phyloP scores from a whole-genome alignment of 2,888 invertebrate species.

The Lepidochrysops patricia region DNA sequence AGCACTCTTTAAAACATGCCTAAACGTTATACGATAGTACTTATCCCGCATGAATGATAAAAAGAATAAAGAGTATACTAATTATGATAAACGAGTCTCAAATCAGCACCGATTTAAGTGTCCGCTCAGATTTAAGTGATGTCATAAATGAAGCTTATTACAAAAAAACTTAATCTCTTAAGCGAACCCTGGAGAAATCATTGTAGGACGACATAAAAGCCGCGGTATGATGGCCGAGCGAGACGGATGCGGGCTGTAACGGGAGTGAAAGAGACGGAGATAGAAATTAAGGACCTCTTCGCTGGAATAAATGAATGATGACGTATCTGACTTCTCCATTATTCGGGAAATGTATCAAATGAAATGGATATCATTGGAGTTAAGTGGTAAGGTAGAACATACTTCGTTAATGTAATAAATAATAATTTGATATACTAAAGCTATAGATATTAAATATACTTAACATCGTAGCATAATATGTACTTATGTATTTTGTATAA shows the following conservation, averaged over 20 bases:
- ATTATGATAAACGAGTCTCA: background rate
- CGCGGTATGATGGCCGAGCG: constrained; percentile 38
- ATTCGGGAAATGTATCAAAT: background rate
- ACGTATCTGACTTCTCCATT: constrained; percentile 27
- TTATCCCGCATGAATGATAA: too few relatives aligned
- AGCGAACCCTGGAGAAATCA: constrained; percentile 14
- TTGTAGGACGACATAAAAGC: constrained; percentile 32
- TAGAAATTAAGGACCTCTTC: constrained; percentile 57
- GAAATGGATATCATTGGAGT: too few relatives aligned
- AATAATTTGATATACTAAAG: too few relatives aligned
- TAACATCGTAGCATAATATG: too few relatives aligned
- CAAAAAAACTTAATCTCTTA: constrained; percentile 13
- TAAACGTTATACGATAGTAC: too few relatives aligned
- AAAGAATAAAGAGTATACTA: background rate
- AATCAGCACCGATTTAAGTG: background rate
- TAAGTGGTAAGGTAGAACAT: background rate
- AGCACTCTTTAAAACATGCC: too few relatives aligned
- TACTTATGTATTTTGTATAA: too few relatives aligned
- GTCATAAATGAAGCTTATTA: constrained; percentile 6
- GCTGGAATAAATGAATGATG: constrained; percentile 31
- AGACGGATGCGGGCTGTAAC: constrained; percentile 27
- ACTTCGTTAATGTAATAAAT: too few relatives aligned
- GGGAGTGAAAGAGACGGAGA: constrained; percentile 36
- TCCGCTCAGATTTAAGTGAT: background rate
- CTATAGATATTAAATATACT: too few relatives aligned